These are phyloP conservation scores for Mesorhabditis belari DNA, from an alignment of 2,888 invertebrate species.

Conservation along the genomic window DNA sequence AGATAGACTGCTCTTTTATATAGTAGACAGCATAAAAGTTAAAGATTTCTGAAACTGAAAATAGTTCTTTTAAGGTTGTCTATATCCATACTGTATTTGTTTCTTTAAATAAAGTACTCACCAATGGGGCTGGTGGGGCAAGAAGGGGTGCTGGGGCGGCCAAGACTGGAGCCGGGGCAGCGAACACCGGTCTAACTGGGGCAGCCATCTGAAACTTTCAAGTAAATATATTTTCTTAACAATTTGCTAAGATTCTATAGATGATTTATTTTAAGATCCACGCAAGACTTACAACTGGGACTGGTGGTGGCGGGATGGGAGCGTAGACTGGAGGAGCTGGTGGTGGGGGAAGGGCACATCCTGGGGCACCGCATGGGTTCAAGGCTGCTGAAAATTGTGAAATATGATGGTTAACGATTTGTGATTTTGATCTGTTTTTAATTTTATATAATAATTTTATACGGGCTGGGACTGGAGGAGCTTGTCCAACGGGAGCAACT, in stretches of 20 bases:
- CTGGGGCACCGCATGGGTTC: not conserved
- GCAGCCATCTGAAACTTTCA: not conserved
- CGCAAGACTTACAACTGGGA: not conserved
- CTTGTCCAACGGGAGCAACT: no score
- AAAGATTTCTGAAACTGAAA: no score
- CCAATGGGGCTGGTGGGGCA: not conserved
- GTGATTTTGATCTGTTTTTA: not conserved
- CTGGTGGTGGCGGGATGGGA: not conserved
- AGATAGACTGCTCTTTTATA: no score
- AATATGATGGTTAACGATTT: no score
- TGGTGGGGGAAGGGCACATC: not conserved
- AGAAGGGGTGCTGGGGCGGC: not conserved
- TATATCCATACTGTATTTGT: no score
- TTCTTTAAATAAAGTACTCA: no score
- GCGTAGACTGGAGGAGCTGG: not conserved
- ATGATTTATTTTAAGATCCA: no score
- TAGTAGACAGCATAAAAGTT: no score
- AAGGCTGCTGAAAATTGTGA: not conserved
- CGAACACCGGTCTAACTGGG: slow-evolving; percentile 6
- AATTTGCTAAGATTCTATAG: no score
- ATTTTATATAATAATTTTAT: not conserved
- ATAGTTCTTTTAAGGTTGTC: no score
- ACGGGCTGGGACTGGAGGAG: not conserved
- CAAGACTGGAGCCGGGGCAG: not conserved
- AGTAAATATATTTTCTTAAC: no score